A percentile compares a stretch with the other conserved stretches of the same genome.
Conservation (phyloP, 2,113 vertebrate species). For the Sebastes fasciatus region DNA sequence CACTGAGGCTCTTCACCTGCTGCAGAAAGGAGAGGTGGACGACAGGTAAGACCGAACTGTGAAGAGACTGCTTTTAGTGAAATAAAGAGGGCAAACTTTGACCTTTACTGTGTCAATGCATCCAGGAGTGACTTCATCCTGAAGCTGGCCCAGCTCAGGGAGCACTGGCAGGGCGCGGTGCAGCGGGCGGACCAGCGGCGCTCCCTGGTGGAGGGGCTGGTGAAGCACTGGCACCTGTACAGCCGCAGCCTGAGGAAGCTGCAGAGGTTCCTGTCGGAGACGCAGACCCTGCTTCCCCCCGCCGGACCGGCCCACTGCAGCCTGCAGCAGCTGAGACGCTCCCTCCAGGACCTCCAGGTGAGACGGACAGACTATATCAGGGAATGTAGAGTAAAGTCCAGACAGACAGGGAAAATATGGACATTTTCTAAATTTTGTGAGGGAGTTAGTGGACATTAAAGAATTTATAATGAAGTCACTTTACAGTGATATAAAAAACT, state of each 20-base stretch:
- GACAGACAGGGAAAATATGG: background rate
- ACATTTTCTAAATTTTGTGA: background rate
- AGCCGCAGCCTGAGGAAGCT: slow-evolving; percentile 82
- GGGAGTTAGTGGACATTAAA: background rate
- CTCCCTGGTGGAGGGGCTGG: slow-evolving; percentile 79
- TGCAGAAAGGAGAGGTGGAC: slow-evolving; percentile 88
- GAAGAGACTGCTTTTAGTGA: background rate
- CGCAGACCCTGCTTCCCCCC: slow-evolving; percentile 78
- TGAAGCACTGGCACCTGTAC: slow-evolving; percentile 89
- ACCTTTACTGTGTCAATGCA: background rate
- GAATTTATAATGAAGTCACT: background rate
- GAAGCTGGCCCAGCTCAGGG: slow-evolving; percentile 87
- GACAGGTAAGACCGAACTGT: slow-evolving; percentile 82
- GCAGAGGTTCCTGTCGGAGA: slow-evolving; percentile 81
- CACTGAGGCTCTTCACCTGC: slow-evolving; percentile 86
- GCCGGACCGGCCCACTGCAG: slow-evolving; percentile 81
- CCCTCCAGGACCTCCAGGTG: slow-evolving; percentile 83
- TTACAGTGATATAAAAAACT: background rate
- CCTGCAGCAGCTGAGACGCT: slow-evolving; percentile 81
- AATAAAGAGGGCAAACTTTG: background rate
- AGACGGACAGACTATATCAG: background rate
- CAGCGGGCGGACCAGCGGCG: slow-evolving; percentile 84
- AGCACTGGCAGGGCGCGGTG: slow-evolving; percentile 89
- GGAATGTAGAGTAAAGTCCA: no score
- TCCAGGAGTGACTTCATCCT: slow-evolving; percentile 89